Conservation (phyloP, 2,113 vertebrate genomes). For the Circaetus gallicus region DNA sequence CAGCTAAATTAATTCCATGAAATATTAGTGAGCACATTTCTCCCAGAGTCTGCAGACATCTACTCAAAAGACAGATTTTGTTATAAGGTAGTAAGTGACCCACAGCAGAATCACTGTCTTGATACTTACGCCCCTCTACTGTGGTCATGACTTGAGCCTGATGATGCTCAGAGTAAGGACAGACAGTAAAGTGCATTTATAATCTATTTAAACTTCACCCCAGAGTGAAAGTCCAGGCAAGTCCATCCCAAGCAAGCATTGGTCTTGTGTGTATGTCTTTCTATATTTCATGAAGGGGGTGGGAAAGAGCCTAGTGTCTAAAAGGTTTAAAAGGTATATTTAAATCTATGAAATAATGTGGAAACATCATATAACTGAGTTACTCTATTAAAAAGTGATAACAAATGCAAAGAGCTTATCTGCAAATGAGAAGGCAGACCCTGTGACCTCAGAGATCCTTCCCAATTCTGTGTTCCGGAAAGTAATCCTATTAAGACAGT, state of each 20-base stretch:
- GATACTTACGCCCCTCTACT: background rate
- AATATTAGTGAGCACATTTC: background rate
- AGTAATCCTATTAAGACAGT: constrained; percentile 48
- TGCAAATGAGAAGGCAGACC: background rate
- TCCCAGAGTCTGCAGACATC: background rate
- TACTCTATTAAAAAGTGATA: background rate
- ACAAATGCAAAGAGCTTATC: background rate
- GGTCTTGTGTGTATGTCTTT: background rate
- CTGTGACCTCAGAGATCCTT: background rate
- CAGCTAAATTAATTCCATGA: background rate
- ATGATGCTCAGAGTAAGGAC: background rate
- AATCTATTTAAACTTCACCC: background rate
- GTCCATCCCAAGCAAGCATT: background rate
- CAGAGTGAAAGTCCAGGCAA: background rate
- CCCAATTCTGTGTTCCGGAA: background rate
- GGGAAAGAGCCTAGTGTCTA: background rate
- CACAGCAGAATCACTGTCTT: background rate
- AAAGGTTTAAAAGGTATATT: background rate
- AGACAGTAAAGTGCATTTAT: background rate
- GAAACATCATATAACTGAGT: background rate
- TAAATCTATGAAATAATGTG: background rate
- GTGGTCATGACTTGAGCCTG: background rate
- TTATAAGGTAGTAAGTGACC: background rate
- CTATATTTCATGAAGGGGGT: background rate
- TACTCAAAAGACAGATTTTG: background rate